Conservation (phyloP, 2,113 vertebrate genomes). For the Entomyzon cyanotis region DNA sequence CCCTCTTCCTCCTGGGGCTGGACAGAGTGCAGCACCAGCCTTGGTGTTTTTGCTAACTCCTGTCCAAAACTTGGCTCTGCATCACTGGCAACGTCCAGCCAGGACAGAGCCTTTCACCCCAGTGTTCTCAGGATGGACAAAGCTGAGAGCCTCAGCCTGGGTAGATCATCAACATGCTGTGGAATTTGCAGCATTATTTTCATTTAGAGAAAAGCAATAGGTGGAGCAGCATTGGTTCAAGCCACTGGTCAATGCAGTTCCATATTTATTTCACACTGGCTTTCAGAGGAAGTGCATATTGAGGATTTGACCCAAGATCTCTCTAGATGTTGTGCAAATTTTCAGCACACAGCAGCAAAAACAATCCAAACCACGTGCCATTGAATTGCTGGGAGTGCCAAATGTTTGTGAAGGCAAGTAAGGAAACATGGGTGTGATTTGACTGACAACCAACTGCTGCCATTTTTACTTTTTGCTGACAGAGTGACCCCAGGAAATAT, state of each 20-base stretch:
- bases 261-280: not conserved
- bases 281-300: not conserved
- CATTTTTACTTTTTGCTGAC: conserved; percentile 43
- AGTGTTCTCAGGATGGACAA: not conserved
- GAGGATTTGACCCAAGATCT: not conserved
- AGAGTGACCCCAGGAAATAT: conserved; percentile 57
- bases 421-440: conserved; percentile 54
- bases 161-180: not conserved
- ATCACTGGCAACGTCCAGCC: not conserved
- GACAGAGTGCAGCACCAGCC: not conserved
- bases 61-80: not conserved
- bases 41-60: not conserved
- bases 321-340: not conserved
- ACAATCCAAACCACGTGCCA: not conserved
- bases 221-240: not conserved
- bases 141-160: not conserved
- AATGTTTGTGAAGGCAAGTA: conserved; percentile 41
- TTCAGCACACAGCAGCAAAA: not conserved
- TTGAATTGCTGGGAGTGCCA: conserved; percentile 30
- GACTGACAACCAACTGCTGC: conserved; percentile 62
- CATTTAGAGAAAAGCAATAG: not conserved
- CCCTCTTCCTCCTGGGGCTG: not conserved
- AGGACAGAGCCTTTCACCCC: not conserved
- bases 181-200: not conserved
- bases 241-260: not conserved